These are phyloP conservation scores for Pachydiplax longipennis DNA, from an alignment of 2,888 invertebrate species.

Conservation along the genomic window DNA sequence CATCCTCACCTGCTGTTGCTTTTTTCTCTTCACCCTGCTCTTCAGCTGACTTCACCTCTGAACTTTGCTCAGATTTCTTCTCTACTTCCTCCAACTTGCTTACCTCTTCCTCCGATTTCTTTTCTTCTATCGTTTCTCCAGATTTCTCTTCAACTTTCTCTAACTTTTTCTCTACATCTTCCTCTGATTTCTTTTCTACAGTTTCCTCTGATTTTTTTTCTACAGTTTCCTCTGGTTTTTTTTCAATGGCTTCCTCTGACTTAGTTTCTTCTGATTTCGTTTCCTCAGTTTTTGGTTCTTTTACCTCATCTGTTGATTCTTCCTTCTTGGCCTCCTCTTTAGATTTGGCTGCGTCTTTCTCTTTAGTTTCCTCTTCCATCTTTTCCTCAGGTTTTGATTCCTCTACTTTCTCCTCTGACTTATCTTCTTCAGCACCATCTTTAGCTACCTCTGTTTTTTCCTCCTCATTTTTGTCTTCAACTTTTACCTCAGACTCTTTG, in stretches of 20 bases:
- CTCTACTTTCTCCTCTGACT: constrained; percentile 54
- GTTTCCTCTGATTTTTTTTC: constrained; percentile 46
- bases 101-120: constrained; percentile 50
- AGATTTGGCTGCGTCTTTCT: background rate
- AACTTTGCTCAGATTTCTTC: constrained; percentile 36
- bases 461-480: constrained; percentile 42
- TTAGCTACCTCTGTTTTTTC: constrained; percentile 50
- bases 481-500: background rate
- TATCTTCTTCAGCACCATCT: constrained; percentile 58
- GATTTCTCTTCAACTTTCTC: constrained; percentile 48
- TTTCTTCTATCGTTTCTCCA: constrained; percentile 45
- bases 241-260: background rate
- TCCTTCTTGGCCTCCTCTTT: background rate
- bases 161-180: constrained; percentile 46
- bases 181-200: background rate
- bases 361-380: constrained; percentile 49
- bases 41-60: constrained; percentile 48
- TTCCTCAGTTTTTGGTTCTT: constrained; percentile 23
- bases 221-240: constrained; percentile 46
- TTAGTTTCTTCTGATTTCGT: constrained; percentile 48
- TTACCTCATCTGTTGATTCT: constrained; percentile 48
- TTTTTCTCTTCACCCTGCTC: constrained; percentile 22
- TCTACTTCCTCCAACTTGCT: constrained; percentile 48
- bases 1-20: background rate
- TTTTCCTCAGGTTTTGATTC: constrained; percentile 50